A percentile compares a stretch with the other conserved stretches of the same genome.
Conservation (phyloP, 2,797 vertebrate genomes). For the Myioborus melanocephalus region DNA sequence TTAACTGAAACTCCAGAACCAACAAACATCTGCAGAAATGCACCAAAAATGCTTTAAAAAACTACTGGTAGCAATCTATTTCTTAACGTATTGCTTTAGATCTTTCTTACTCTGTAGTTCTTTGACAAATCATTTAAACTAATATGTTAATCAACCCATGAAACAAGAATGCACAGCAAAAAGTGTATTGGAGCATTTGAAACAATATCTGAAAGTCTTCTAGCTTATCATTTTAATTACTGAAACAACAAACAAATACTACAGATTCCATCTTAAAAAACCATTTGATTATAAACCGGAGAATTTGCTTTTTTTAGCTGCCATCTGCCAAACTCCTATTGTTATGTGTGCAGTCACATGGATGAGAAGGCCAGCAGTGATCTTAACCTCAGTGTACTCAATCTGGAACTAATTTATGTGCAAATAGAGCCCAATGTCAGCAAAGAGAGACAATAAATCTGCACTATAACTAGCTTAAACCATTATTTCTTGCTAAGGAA, state of each 20-base stretch:
- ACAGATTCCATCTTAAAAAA: slow-evolving; percentile 3
- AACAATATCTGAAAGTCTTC: not conserved
- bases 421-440: not conserved
- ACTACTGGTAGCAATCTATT: not conserved
- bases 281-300: slow-evolving; percentile 47
- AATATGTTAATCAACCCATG: not conserved
- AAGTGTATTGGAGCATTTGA: not conserved
- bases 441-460: not conserved
- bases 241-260: not conserved
- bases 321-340: slow-evolving; percentile 53
- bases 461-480: not conserved
- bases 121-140: not conserved
- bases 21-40: not conserved
- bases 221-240: slow-evolving; percentile 7
- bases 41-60: not conserved
- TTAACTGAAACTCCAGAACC: not conserved
- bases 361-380: slow-evolving; percentile 27
- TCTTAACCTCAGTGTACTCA: not conserved
- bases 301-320: slow-evolving; percentile 45
- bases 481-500: not conserved
- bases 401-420: slow-evolving; percentile 19
- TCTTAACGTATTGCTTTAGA: not conserved
- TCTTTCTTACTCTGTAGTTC: not conserved
- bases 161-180: slow-evolving; percentile 32
- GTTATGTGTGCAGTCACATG: slow-evolving; percentile 12